phyloP scores from a whole-genome alignment of 64 coral and sea anemone genomes.

The Anthopleura sola region DNA sequence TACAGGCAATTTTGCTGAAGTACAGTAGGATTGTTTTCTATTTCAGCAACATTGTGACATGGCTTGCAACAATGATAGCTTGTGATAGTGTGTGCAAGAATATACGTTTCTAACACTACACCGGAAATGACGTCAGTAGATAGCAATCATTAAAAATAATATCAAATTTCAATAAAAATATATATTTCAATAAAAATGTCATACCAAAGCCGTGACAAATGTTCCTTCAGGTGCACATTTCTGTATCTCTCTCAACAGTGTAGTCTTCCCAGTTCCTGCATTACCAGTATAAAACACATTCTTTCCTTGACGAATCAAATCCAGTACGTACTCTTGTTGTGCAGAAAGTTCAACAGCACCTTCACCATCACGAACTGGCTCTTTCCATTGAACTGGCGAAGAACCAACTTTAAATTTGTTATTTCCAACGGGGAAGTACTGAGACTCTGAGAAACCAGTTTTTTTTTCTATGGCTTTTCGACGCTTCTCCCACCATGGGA shows the following conservation, averaged over 20 bases:
- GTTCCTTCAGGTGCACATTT: slow-evolving; percentile 48
- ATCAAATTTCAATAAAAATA: too few relatives aligned
- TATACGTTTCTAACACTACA: too few relatives aligned
- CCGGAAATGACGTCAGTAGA: too few relatives aligned
- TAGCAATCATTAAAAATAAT: too few relatives aligned
- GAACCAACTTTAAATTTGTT: neutral
- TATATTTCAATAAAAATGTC: neutral
- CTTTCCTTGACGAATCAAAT: slow-evolving; percentile 49
- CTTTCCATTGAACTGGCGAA: neutral
- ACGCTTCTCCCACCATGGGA: neutral
- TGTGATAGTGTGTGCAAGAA: too few relatives aligned
- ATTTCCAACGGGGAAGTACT: neutral
- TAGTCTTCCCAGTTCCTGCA: slow-evolving; percentile 63
- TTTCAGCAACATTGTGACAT: too few relatives aligned
- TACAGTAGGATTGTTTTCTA: too few relatives aligned
- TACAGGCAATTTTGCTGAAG: too few relatives aligned
- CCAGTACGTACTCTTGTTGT: slow-evolving; percentile 43
- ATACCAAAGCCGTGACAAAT: slow-evolving; percentile 67
- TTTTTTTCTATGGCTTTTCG: neutral
- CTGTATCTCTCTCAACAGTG: slow-evolving; percentile 47
- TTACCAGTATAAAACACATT: slow-evolving; percentile 69
- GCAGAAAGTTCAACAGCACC: slow-evolving; percentile 26
- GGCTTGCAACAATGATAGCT: too few relatives aligned
- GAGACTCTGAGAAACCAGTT: neutral
- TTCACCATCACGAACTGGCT: neutral